Conservation (phyloP, 2,797 vertebrate genomes). For the Poecilia picta region DNA sequence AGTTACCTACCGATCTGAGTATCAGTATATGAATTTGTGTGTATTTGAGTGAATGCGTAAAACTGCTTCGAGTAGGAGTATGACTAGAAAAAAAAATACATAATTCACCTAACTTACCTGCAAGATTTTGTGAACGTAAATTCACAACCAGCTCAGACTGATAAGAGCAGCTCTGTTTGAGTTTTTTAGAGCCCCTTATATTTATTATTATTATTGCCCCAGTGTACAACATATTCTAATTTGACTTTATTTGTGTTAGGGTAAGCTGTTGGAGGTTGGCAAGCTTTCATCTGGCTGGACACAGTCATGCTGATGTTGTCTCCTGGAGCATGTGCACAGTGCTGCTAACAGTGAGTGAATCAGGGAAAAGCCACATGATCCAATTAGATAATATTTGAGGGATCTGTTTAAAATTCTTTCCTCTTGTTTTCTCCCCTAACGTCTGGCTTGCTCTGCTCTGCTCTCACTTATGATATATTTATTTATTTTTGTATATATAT, state of each 20-base stretch:
- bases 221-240: constrained; percentile 21
- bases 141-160: background rate
- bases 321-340: constrained; percentile 11
- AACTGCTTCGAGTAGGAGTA: background rate
- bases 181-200: constrained; percentile 1
- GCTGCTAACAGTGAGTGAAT: constrained; percentile 16
- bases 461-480: background rate
- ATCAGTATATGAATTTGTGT: background rate
- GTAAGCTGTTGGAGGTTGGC: constrained; percentile 9
- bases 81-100: background rate
- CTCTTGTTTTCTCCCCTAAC: background rate
- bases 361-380: constrained; percentile 14
- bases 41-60: background rate
- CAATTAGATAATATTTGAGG: constrained; percentile 9
- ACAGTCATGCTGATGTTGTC: constrained; percentile 6
- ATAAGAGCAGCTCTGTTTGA: constrained; percentile 5
- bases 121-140: background rate
- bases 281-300: constrained; percentile 20
- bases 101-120: background rate
- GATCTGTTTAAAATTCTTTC: constrained; percentile 14
- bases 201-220: background rate
- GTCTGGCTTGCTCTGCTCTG: background rate
- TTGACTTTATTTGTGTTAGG: constrained; percentile 17
- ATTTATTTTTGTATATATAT: constrained; percentile 1
- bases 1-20: background rate